A percentile compares a stretch with the other conserved stretches of the same genome.
Conservation (phyloP, 64 coral and sea anemone genomes). For the Montipora efflorescens region DNA sequence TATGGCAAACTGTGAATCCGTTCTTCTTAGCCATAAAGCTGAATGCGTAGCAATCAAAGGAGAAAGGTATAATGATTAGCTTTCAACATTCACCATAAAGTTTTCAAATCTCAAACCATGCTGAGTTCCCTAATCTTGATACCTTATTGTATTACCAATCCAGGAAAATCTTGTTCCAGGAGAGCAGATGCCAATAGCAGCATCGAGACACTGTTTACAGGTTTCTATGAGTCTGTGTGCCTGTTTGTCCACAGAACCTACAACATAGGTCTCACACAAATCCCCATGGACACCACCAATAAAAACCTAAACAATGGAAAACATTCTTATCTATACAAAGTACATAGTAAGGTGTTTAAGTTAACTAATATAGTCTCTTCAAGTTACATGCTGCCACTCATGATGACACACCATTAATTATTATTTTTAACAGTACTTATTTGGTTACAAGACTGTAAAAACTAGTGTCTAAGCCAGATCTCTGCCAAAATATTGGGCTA, state of each 20-base stretch:
- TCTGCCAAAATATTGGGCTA: too few relatives aligned
- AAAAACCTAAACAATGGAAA: slow-evolving; percentile 64
- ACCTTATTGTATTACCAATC: slow-evolving; percentile 98
- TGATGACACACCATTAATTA: too few relatives aligned
- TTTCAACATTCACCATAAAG: not conserved
- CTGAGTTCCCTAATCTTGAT: too few relatives aligned
- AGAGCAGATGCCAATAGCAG: slow-evolving; percentile 81
- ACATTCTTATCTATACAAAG: not conserved
- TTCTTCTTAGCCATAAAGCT: slow-evolving; percentile 69
- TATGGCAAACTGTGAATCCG: slow-evolving; percentile 76
- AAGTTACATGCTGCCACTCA: too few relatives aligned
- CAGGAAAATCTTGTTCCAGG: slow-evolving; percentile 76
- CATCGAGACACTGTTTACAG: slow-evolving; percentile 74
- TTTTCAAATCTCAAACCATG: not conserved
- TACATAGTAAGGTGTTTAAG: too few relatives aligned
- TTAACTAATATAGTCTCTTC: too few relatives aligned
- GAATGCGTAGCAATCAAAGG: not conserved
- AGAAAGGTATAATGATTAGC: not conserved
- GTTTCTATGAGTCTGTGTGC: slow-evolving; percentile 66
- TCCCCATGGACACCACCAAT: slow-evolving; percentile 95
- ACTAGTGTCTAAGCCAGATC: too few relatives aligned
- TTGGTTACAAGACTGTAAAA: too few relatives aligned
- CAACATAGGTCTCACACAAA: slow-evolving; percentile 84
- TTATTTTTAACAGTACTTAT: too few relatives aligned
- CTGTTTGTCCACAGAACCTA: slow-evolving; percentile 74